phyloP scores from a whole-genome alignment of 2,888 invertebrate species.

The Tuberolachnus salignus region DNA sequence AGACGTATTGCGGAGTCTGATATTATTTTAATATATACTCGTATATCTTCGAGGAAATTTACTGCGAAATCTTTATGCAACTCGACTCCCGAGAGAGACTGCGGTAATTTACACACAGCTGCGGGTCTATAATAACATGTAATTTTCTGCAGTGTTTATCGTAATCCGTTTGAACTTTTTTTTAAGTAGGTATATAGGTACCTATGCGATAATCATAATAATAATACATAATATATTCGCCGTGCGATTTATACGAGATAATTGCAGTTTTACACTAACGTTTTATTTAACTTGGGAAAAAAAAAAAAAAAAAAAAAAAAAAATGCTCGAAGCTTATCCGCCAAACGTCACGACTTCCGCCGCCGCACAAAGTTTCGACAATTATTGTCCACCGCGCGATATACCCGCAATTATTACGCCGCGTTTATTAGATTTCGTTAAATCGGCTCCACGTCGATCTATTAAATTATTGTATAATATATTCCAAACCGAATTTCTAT shows the following conservation, averaged over 20 bases:
- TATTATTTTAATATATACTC: background rate
- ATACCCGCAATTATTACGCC: too few species aligned
- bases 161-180: background rate
- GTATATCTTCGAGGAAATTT: background rate
- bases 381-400: background rate
- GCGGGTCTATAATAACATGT: slow-evolving; percentile 12
- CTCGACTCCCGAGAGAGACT: background rate
- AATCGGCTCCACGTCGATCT: too few species aligned
- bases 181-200: background rate
- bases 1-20: too few species aligned
- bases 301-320: too few species aligned
- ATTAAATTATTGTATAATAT: too few species aligned
- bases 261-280: too few species aligned
- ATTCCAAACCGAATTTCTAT: slow-evolving; percentile 5
- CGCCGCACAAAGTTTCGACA: background rate
- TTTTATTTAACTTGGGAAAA: too few species aligned
- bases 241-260: too few species aligned
- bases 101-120: background rate
- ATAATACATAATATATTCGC: too few species aligned
- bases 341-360: background rate
- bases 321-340: background rate
- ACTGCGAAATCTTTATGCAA: slow-evolving; percentile 1
- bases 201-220: too few species aligned
- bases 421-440: too few species aligned
- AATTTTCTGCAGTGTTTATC: slow-evolving; percentile 14